Base-by-base conservation (phyloP, 2,888 invertebrate species). In the Pedicia rivosa region DNA sequence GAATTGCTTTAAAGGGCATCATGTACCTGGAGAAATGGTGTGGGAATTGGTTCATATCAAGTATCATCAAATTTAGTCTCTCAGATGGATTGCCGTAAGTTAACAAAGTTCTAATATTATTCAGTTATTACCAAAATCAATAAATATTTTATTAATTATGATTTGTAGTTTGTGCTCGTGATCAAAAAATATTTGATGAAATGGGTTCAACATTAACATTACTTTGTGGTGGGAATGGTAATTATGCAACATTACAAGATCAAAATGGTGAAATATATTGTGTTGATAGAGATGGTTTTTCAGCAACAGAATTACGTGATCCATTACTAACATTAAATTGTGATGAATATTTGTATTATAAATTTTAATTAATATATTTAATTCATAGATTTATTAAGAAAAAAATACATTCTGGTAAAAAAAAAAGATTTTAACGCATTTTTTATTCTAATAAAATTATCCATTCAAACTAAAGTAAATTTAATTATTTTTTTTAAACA, bases 151-250 rank as follows among this genome's bases (percentile, higher is more conserved):
- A 13, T 31, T 6, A 20, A 35, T 27, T 16, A 14, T 24, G n/a
- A n/a, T 26, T 41, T 35, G 10, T 29, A 74, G 74, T 72, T 52
- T 74, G 75, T 52, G 74, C 72, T n/a, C 64, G 71, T 39, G 75
- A 75, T 52, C 57, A 61, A 15, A 55, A 55, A 42, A 49, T 66
- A 39, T 73, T 67, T 56, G 62, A 59, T 5, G 62, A 59, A 38
- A 60, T 53, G 20, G 68, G 67, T 3, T 58, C 65, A 55, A 50
- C 53, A 17, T 62, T 69, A 46, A 56, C 61, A 6, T 62, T 65
- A 47, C 52, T 54, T 12, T 75, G 75, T 49, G 46, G 47, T 12
- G 60, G 57, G 13, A 68, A 67, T 50, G 75, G 74, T 32, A 73
- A 73, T 61, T 75, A 75, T 52, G 53, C 58, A 19, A 49, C 59